Evolutionary conservation across 2,888 invertebrate genomes (phyloP).

Genomic region (Hypsopygia costalis): DNA sequence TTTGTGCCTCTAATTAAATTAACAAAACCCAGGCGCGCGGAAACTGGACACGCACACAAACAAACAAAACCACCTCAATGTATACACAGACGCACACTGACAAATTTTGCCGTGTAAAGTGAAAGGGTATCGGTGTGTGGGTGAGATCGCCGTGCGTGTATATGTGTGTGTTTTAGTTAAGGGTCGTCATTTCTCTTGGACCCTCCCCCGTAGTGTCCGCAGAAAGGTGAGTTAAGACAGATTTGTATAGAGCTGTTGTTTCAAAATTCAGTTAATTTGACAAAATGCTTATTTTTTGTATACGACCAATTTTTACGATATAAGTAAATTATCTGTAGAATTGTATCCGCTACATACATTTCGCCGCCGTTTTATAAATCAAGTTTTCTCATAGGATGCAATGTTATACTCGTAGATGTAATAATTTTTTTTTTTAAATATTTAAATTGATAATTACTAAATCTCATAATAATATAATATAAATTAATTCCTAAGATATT

Average conservation of each 20-base stretch:
- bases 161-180: constrained; percentile 80
- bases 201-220: constrained; percentile 80
- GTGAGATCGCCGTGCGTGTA: constrained; percentile 57
- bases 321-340: no score
- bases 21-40: constrained; percentile 77
- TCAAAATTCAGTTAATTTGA: no score
- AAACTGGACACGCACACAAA: constrained; percentile 74
- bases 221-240: constrained; percentile 77
- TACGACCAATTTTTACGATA: no score
- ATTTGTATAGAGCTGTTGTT: constrained; percentile 46
- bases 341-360: no score
- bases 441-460: no score
- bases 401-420: no score
- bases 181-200: constrained; percentile 81
- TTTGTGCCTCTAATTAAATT: constrained; percentile 81
- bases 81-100: constrained; percentile 36
- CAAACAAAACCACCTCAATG: constrained; percentile 30
- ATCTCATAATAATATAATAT: no score
- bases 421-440: no score
- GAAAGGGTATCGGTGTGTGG: constrained; percentile 43
- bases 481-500: no score
- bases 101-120: constrained; percentile 24
- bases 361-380: no score
- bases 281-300: no score
- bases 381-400: no score